These are phyloP conservation scores for Leptopilina boulardi DNA, from an alignment of 1,140 invertebrate species.

Conservation along the genomic window DNA sequence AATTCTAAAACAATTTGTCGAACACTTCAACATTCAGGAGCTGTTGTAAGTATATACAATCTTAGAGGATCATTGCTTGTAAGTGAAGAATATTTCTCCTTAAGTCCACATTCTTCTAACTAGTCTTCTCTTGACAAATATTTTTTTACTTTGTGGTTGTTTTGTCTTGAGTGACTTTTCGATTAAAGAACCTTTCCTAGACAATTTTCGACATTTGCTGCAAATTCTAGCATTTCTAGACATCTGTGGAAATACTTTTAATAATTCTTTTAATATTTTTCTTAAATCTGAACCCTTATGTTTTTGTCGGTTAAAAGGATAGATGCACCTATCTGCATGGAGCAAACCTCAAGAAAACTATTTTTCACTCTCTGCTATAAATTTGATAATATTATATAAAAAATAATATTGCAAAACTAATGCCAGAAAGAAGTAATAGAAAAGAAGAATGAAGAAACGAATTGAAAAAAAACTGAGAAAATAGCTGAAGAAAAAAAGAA, in stretches of 20 bases:
- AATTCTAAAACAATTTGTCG: not conserved
- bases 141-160: not conserved
- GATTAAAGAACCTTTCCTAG: no score
- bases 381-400: no score
- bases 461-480: no score
- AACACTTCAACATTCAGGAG: constrained; percentile 20
- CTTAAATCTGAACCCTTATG: not conserved
- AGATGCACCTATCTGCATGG: not conserved
- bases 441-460: no score
- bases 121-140: not conserved
- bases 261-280: constrained; percentile 6
- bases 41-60: not conserved
- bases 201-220: constrained; percentile 37
- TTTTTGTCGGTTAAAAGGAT: not conserved
- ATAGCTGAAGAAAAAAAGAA: no score
- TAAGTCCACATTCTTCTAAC: constrained; percentile 9
- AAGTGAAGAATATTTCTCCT: not conserved
- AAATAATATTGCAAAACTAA: no score
- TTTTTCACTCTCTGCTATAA: no score
- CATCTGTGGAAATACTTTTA: constrained; percentile 31
- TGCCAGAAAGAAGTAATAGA: no score
- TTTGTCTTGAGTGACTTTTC: not conserved
- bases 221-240: not conserved
- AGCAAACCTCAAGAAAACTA: not conserved
- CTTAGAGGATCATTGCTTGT: not conserved